A percentile compares a stretch with the other conserved stretches of the same genome.
phyloP scores from a whole-genome alignment of 2,113 vertebrate genomes.

The Chroicocephalus ridibundus region DNA sequence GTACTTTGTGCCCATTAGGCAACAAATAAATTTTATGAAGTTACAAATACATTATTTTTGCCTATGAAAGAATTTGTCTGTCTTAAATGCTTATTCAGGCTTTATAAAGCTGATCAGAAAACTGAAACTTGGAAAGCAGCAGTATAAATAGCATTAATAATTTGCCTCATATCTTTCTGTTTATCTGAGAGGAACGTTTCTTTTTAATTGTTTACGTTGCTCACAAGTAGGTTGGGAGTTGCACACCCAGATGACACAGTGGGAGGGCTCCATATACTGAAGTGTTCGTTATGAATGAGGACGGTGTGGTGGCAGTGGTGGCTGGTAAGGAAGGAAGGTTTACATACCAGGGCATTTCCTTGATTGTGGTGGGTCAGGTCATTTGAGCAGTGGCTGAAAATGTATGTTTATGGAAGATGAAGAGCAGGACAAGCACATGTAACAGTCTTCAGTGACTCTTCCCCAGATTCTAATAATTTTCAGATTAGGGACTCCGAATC shows the following conservation, averaged over 20 bases:
- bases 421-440: background rate
- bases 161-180: background rate
- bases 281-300: background rate
- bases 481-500: background rate
- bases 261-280: background rate
- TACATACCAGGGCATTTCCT: background rate
- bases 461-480: background rate
- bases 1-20: background rate
- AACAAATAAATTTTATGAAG: background rate
- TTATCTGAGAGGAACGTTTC: background rate
- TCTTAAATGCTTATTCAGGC: background rate
- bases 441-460: background rate
- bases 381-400: background rate
- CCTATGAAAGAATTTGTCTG: background rate
- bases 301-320: background rate
- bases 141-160: background rate
- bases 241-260: background rate
- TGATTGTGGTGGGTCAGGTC: background rate
- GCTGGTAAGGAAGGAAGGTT: background rate
- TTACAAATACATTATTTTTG: background rate
- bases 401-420: background rate
- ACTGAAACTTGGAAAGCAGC: background rate
- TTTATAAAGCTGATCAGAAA: background rate
- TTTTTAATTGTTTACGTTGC: background rate
- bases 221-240: background rate